These are phyloP conservation scores for Otocyon megalotis DNA, from an alignment of 2,113 vertebrate species.

Conservation along the genomic window DNA sequence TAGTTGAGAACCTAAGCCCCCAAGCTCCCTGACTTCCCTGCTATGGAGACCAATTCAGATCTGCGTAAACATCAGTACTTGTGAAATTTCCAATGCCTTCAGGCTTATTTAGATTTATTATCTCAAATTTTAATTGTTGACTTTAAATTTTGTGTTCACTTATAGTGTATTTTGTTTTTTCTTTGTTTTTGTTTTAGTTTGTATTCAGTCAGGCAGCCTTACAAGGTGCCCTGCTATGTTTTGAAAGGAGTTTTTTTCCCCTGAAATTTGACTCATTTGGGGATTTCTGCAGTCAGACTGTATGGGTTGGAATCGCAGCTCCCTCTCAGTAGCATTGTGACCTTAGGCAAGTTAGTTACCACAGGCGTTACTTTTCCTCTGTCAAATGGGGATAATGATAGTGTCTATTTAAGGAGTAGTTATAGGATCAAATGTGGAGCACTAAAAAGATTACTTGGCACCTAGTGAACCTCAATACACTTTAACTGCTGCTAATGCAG, in stretches of 20 bases:
- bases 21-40: not conserved
- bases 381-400: not conserved
- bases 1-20: not conserved
- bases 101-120: not conserved
- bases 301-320: not conserved
- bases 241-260: not conserved
- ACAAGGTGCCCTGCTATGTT: not conserved
- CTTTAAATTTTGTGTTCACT: not conserved
- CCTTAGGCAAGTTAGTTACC: not conserved
- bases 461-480: not conserved
- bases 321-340: not conserved
- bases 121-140: not conserved
- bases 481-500: not conserved
- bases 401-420: not conserved
- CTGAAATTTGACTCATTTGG: not conserved
- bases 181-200: not conserved
- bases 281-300: not conserved
- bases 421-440: conserved; percentile 10
- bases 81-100: not conserved
- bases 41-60: not conserved
- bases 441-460: not conserved
- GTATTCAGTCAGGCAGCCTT: not conserved
- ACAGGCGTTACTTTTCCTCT: not conserved
- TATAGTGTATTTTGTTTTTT: not conserved
- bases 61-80: not conserved